A percentile compares a stretch with the other conserved stretches of the same genome.
Conservation (phyloP, 2,797 vertebrate species). For the Gallinago stenura region DNA sequence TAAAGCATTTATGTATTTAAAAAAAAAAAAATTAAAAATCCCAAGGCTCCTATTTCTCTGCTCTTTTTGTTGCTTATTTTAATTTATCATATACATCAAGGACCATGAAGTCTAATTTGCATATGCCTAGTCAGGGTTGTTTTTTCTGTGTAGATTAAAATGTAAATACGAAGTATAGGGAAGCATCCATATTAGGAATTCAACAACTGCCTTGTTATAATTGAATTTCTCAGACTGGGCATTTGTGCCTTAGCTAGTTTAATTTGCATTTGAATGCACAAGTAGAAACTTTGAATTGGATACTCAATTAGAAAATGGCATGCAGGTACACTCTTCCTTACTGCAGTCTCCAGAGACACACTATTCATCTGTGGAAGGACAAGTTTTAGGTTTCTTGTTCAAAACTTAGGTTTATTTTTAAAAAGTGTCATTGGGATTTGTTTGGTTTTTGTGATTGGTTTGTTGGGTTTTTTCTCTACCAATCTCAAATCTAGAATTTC, state of each 20-base stretch:
- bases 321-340: background rate
- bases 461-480: background rate
- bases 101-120: background rate
- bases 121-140: background rate
- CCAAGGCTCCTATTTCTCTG: background rate
- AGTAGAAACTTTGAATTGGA: conserved; percentile 51
- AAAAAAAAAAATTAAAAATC: background rate
- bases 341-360: background rate
- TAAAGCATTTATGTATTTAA: background rate
- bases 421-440: rapidly evolving
- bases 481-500: background rate
- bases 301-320: conserved; percentile 46
- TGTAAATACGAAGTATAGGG: background rate
- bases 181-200: conserved; percentile 27
- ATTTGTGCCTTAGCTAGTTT: conserved; percentile 40
- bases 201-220: conserved; percentile 33
- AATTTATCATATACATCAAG: background rate
- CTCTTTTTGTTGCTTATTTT: background rate
- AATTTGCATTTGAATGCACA: conserved; percentile 60
- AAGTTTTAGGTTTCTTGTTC: background rate
- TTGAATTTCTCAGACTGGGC: conserved; percentile 39
- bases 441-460: background rate
- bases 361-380: background rate
- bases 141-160: background rate
- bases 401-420: background rate